Evolutionary conservation across 2,113 vertebrate genomes (phyloP).

Genomic region (Naja naja): DNA sequence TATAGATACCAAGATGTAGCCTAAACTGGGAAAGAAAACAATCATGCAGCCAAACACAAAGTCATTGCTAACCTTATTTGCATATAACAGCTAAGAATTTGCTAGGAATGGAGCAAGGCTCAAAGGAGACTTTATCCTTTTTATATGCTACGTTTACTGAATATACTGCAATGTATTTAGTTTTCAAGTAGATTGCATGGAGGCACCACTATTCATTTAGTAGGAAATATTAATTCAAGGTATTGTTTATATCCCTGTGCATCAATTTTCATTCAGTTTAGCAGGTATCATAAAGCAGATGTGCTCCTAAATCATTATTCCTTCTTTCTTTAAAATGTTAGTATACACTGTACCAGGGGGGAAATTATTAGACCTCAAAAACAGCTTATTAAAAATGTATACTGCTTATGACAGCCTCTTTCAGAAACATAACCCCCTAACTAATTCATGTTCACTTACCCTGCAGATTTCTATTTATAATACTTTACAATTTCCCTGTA

Average conservation of each 20-base stretch:
- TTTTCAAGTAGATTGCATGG: constrained; percentile 59
- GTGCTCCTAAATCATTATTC: constrained; percentile 62
- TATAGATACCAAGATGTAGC: not conserved
- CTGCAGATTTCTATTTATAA: constrained; percentile 81
- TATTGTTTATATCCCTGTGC: constrained; percentile 18
- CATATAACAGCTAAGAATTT: constrained; percentile 55
- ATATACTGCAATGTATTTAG: constrained; percentile 63
- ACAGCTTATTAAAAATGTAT: constrained; percentile 82
- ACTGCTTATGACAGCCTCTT: constrained; percentile 75
- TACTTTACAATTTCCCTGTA: constrained; percentile 79
- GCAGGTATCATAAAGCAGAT: constrained; percentile 61
- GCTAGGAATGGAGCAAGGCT: not conserved
- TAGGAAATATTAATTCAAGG: constrained; percentile 67
- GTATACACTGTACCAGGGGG: constrained; percentile 56
- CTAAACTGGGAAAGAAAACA: not conserved
- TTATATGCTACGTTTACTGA: not conserved
- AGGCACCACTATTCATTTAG: constrained; percentile 60
- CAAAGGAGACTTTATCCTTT: not conserved
- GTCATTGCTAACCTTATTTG: constrained; percentile 11
- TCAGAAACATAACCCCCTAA: constrained; percentile 76
- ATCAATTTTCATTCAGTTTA: constrained; percentile 49
- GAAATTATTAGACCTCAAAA: constrained; percentile 71
- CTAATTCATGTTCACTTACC: constrained; percentile 82
- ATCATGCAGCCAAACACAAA: not conserved
- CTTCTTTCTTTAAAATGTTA: constrained; percentile 64